Conservation (phyloP, 2,797 vertebrate genomes). For the Acanthurus leucopareius region DNA sequence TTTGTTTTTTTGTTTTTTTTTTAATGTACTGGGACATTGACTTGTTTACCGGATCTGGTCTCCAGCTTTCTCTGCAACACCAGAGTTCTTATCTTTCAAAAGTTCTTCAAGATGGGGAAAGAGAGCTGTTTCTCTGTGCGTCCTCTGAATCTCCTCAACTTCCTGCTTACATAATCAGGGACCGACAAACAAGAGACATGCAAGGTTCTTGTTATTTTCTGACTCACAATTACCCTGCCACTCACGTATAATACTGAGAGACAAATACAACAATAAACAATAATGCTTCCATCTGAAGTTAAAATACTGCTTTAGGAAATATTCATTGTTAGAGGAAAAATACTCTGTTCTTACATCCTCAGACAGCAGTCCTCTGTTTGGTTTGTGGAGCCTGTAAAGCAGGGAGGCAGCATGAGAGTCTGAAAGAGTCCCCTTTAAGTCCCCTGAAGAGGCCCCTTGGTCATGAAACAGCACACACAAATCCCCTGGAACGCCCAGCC, state of each 20-base stretch:
- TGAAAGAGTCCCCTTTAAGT: slow-evolving; percentile 34
- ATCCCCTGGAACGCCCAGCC: slow-evolving; percentile 41
- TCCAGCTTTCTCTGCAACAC: slow-evolving; percentile 34
- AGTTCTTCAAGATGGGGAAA: slow-evolving; percentile 73
- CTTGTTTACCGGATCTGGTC: slow-evolving; percentile 31
- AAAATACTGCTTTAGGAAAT: neutral
- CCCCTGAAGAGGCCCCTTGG: slow-evolving; percentile 30
- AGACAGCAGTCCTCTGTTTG: slow-evolving; percentile 56
- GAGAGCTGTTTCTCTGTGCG: slow-evolving; percentile 72
- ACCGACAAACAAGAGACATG: slow-evolving; percentile 20
- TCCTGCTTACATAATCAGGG: slow-evolving; percentile 62
- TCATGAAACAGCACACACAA: slow-evolving; percentile 26
- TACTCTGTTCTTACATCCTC: slow-evolving; percentile 79
- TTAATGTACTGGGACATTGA: neutral
- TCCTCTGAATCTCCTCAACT: slow-evolving; percentile 65
- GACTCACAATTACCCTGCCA: neutral
- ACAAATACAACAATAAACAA: neutral
- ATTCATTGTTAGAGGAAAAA: neutral
- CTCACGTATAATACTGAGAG: neutral
- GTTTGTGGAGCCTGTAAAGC: slow-evolving; percentile 70
- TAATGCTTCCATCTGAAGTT: neutral
- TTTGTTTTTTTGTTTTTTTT: neutral
- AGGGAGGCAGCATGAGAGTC: slow-evolving; percentile 63
- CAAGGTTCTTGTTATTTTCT: neutral
- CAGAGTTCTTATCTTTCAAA: slow-evolving; percentile 69